Evolutionary conservation across 2,888 invertebrate genomes (phyloP), one percentile per base, ranked within the genome.

Genomic region (Piscicola geometra): DNA sequence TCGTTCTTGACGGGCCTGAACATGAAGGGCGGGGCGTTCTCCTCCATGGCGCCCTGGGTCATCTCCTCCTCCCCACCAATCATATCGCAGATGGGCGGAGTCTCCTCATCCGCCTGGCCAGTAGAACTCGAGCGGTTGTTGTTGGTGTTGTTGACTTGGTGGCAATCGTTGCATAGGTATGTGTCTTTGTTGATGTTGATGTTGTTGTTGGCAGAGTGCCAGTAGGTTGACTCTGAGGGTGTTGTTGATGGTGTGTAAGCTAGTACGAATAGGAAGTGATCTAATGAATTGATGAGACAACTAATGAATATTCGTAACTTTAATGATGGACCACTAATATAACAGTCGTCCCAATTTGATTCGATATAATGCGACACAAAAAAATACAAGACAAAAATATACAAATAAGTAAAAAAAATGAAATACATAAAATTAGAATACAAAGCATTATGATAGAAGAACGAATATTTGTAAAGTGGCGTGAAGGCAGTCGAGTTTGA

Each of bases 81-180:
- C 1, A 25, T 25, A n/a, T 73, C 73, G 36, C 73, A 73, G 64
- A n/a, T 73, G 35, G 73, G 64, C 28, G 73, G 73, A 64, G 64
- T 64, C 25, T 73, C 73, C 35, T 73, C 73, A n/a, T 60, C 73
- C 18, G 25, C 25, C 41, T 73, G 73, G 35, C 64, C 35, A 33
- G 35, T 73, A 28, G 56, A 18, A 33, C n/a, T 41, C 84, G 92
- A 91, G 79, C 91, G 92, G 81, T 91, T 90, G 21, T 18, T 56
- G 60, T n/a, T 21, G 9, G 12, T 47, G n/a, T n/a, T n/a, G n/a
- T n/a, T n/a, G n/a, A n/a, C n/a, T 83, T 91, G 91, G 85, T 91
- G 88, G 85, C 92, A 92, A 82, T 92, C 91, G 82, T 89, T 89
- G 86, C 92, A 92, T 73, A 92, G 86, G 47, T 92, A 86, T 76